Percentiles rank a stretch among this genome's conserved stretches.
These are phyloP conservation scores for Silurus meridionalis DNA, from an alignment of 2,113 vertebrate genomes.

Conservation along the genomic window DNA sequence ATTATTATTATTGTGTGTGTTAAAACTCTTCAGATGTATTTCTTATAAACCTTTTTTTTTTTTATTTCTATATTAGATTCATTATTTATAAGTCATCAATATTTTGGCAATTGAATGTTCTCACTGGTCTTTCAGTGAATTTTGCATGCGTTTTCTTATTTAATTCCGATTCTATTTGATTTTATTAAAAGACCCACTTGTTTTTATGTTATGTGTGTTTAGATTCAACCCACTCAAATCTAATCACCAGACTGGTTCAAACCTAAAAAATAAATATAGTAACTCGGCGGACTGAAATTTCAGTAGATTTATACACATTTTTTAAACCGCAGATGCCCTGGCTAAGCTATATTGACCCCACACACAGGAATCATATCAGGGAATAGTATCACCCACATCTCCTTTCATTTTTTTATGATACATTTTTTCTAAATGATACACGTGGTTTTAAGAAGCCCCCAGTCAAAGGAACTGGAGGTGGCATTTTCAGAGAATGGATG, in stretches of 20 bases:
- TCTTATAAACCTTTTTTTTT: neutral
- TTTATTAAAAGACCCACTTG: neutral
- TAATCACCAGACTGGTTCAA: neutral
- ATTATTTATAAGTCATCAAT: neutral
- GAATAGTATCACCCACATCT: neutral
- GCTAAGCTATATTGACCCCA: neutral
- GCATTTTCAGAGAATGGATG: constrained; percentile 8
- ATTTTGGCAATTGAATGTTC: neutral
- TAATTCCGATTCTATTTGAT: neutral
- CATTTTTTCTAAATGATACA: neutral
- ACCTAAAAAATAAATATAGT: neutral
- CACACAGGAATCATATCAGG: neutral
- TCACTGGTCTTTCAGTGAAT: no score
- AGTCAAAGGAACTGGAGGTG: neutral
- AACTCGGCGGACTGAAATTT: neutral
- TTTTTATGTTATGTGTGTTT: neutral
- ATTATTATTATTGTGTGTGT: no score
- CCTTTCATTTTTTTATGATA: neutral
- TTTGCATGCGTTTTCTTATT: neutral
- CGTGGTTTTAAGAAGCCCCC: neutral
- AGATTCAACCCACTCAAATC: neutral
- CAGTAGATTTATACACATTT: neutral
- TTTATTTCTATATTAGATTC: neutral
- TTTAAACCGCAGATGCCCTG: neutral
- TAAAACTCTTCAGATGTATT: neutral